Conservation (phyloP, 2,113 vertebrate genomes). For the Nansenia antarctica region DNA sequence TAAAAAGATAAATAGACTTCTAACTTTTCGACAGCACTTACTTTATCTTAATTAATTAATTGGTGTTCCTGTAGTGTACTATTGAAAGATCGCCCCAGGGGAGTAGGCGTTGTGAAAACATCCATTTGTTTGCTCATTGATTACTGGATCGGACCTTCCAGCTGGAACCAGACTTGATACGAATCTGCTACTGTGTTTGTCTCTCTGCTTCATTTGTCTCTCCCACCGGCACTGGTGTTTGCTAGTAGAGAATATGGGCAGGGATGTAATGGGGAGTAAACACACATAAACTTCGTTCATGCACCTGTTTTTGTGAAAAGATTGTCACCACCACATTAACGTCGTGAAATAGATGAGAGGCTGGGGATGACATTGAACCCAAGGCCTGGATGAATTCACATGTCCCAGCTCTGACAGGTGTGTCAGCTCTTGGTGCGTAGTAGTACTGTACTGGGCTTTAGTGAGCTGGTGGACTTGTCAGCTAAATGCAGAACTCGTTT, state of each 20-base stretch:
- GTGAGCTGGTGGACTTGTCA: background rate
- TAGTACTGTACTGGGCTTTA: background rate
- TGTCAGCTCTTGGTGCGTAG: background rate
- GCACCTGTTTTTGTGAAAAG: no score
- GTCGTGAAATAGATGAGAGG: background rate
- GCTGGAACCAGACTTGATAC: constrained; percentile 26
- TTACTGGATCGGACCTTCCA: constrained; percentile 45
- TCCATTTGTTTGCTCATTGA: constrained; percentile 62
- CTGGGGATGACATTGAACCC: background rate
- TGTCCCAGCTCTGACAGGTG: background rate
- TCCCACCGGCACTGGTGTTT: constrained; percentile 3
- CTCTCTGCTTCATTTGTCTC: no score
- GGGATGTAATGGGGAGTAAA: no score
- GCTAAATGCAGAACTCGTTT: background rate
- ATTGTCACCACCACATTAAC: background rate
- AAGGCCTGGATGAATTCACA: background rate
- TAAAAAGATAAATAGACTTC: constrained; percentile 9
- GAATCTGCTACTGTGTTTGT: constrained; percentile 22
- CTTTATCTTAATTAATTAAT: constrained; percentile 48
- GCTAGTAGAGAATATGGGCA: background rate
- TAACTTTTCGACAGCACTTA: constrained; percentile 30
- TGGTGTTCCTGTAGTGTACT: constrained; percentile 28
- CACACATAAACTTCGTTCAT: no score
- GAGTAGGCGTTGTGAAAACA: constrained; percentile 35
- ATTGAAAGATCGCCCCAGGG: constrained; percentile 38